phyloP scores from a whole-genome alignment of 1,140 invertebrate species.

The Plodia interpunctella region DNA sequence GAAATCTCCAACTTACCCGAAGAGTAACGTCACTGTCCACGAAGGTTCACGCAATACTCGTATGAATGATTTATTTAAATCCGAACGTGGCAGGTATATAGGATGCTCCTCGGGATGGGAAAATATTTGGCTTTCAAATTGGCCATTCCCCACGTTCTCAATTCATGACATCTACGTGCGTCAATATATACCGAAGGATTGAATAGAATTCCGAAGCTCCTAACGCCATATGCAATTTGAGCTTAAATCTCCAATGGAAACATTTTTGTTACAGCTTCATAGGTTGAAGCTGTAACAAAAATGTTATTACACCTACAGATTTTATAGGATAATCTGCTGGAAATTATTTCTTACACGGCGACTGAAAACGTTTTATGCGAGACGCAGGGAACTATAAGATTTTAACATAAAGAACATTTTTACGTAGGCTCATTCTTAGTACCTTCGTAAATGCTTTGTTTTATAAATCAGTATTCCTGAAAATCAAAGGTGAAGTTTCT shows the following conservation, averaged over 20 bases:
- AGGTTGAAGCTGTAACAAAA: too few relatives aligned
- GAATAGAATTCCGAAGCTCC: too few relatives aligned
- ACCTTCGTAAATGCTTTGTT: neutral
- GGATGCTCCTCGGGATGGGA: neutral
- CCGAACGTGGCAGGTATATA: neutral
- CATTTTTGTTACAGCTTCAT: too few relatives aligned
- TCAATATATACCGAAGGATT: neutral
- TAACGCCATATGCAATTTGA: neutral
- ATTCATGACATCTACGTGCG: conserved; percentile 1
- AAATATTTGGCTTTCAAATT: conserved; percentile 4
- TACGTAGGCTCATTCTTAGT: too few relatives aligned
- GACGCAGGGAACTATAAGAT: too few relatives aligned
- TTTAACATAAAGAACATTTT: too few relatives aligned
- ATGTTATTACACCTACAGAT: too few relatives aligned
- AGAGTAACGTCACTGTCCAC: neutral
- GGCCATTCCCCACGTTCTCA: neutral
- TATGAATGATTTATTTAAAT: neutral
- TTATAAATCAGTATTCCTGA: neutral
- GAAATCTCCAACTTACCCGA: neutral
- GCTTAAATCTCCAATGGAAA: neutral
- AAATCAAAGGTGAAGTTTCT: neutral
- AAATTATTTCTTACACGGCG: too few relatives aligned
- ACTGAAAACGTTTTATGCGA: too few relatives aligned
- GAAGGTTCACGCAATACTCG: neutral
- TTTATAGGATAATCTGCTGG: too few relatives aligned